Percentiles rank a stretch among this genome's conserved stretches.
phyloP scores from a whole-genome alignment of 1,140 invertebrate species.

The Capitella teleta region DNA sequence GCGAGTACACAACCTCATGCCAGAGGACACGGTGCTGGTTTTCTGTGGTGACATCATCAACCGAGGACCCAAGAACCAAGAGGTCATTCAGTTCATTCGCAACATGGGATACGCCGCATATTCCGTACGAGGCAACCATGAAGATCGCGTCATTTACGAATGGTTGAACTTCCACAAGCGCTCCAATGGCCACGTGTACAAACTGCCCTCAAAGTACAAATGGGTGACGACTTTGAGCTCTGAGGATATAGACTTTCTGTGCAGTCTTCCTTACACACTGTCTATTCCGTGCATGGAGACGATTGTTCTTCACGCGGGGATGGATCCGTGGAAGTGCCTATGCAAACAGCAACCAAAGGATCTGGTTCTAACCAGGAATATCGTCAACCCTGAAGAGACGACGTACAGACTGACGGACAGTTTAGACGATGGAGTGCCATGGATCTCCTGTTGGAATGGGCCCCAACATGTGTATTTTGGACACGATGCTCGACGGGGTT shows the following conservation, averaged over 20 bases:
- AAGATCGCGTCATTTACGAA: slow-evolving; percentile 22
- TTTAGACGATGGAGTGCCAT: slow-evolving; percentile 26
- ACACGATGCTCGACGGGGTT: slow-evolving; percentile 32
- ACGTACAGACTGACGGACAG: slow-evolving; percentile 14
- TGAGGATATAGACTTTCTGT: slow-evolving; percentile 28
- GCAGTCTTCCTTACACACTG: slow-evolving; percentile 36
- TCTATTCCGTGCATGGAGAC: slow-evolving; percentile 26
- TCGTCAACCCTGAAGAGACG: slow-evolving; percentile 16
- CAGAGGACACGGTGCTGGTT: slow-evolving; percentile 25
- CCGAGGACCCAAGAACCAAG: slow-evolving; percentile 35
- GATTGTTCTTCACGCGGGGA: slow-evolving; percentile 39
- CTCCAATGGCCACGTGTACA: slow-evolving; percentile 15
- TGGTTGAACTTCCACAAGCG: slow-evolving; percentile 2
- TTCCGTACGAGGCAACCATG: slow-evolving; percentile 30
- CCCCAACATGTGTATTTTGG: slow-evolving; percentile 43
- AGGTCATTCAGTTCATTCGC: slow-evolving; percentile 22
- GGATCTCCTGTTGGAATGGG: slow-evolving; percentile 37
- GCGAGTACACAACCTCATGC: slow-evolving; percentile 11
- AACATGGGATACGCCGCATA: slow-evolving; percentile 12
- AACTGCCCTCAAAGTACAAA: slow-evolving; percentile 19
- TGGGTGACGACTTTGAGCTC: slow-evolving; percentile 27
- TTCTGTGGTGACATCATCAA: slow-evolving; percentile 39
- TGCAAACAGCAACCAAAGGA: slow-evolving; percentile 21
- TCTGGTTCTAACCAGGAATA: slow-evolving; percentile 37
- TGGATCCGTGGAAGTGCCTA: slow-evolving; percentile 30